Base-by-base conservation (phyloP, 2,797 vertebrate genomes). In the Parambassis ranga region DNA sequence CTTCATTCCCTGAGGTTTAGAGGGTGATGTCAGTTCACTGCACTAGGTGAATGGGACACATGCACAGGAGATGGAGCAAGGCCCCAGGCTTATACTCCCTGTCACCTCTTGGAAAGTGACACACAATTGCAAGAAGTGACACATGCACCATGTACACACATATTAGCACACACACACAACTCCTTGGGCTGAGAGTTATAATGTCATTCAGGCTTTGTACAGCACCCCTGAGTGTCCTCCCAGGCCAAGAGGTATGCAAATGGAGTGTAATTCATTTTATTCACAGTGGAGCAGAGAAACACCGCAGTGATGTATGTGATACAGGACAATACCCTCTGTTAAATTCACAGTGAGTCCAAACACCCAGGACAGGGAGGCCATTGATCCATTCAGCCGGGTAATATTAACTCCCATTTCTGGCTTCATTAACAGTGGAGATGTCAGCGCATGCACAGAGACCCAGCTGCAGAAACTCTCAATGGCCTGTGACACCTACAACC, bases 241-340 rank as follows among this genome's bases (percentile, higher is more conserved):
- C 5, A 30, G 47, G 51, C 50, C 51, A 38, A 2, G 53, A 70
- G 42, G 51, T 72, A 77, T 79, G 82, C 66, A 84, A 79, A 86
- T 74, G 60, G n/a, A 4, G 50, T 50, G 31, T 51, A 71, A 78
- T 77, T 81, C 26, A 46, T 79, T 62, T 63, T 36, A 63, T 60
- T 65, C 70, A 56, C 38, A 49, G 36, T 7, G 38, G 38, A 69
- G 47, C 19, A 20, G 46, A 46, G 27, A 44, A 20, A 48, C 46
- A 48, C 39, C 41, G 38, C 24, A 2, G 48, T 9, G 16, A 56
- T 47, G 49, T 31, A 41, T 51, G 60, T 46, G 50, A 49, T 10
- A n/a, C n/a, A 47, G 55, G 43, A 67, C 22, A 39, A 47, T 20
- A 62, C 56, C 15, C 44, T 46, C 33, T 33, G 60, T 63, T 71